Evolutionary conservation across 1,140 invertebrate species (phyloP), one percentile per base, ranked within the genome.

Genomic region (Amphibalanus amphitrite): DNA sequence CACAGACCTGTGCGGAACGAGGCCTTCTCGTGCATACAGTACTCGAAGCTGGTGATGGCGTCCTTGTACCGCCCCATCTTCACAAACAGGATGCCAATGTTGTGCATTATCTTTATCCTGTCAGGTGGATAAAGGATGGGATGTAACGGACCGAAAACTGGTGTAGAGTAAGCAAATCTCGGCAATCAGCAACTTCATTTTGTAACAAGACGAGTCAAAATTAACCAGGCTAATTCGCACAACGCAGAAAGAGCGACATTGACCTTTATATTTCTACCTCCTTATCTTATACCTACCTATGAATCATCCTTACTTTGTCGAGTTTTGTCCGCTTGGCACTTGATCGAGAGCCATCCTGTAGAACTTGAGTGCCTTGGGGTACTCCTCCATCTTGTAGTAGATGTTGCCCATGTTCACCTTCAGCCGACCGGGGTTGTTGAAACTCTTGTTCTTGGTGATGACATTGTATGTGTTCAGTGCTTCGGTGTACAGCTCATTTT

Each of bases 401-500:
- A 98, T 96, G 79, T 98, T 98, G 1, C 95, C 97, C 89, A 99
- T 98, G 78, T 99, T 99, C 0, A 98, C 87, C 83, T 96, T 96
- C 0, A 99, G 81, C 74, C 95, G 86, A 77, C 93, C 90, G 65
- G 89, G 89, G 78, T 93, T 92, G n/a, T 84, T 87, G 78, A 93
- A 92, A 81, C 91, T 86, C 74, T 81, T 82, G 74, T 84, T 83
- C 74, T 84, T 84, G 0, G 82, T 80, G 71, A 85, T 83, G 28
- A 89, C 86, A 79, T 94, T 90, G 81, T 98, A 98, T 0, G 93
- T 96, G 75, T 95, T 95, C 29, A 98, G 83, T 0, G 96, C 94
- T 82, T 99, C 96, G 3, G 90, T 90, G 77, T 90, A 93, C 87
- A 98, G 91, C 78, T 96, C 92, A 81, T 94, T 97, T 59, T 88